These are phyloP conservation scores for Neoarius graeffei DNA, from an alignment of 2,113 vertebrate species.

Conservation along the genomic window DNA sequence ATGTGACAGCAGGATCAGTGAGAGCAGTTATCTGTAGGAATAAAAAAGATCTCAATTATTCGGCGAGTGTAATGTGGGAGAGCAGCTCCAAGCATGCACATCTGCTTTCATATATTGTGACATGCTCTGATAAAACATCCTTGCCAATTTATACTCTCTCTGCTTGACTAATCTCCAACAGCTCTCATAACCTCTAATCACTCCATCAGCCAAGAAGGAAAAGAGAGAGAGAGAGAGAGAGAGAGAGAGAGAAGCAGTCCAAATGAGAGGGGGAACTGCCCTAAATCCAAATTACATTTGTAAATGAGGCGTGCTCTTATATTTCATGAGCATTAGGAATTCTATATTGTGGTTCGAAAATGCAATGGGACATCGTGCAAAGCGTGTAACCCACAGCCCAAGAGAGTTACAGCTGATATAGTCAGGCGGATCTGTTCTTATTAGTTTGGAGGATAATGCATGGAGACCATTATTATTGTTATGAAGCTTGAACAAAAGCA, in stretches of 20 bases:
- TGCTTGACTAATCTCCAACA: slow-evolving; percentile 86
- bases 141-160: slow-evolving; percentile 90
- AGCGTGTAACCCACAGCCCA: slow-evolving; percentile 12
- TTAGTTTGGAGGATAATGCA: slow-evolving; percentile 28
- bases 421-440: slow-evolving; percentile 20
- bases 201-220: slow-evolving; percentile 78
- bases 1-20: slow-evolving; percentile 89
- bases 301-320: slow-evolving; percentile 86
- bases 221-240: slow-evolving; percentile 48
- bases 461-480: slow-evolving; percentile 24
- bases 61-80: slow-evolving; percentile 86
- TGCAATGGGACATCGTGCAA: slow-evolving; percentile 35
- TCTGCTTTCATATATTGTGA: slow-evolving; percentile 84
- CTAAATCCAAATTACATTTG: slow-evolving; percentile 90
- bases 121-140: slow-evolving; percentile 93
- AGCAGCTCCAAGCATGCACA: slow-evolving; percentile 82
- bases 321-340: slow-evolving; percentile 72
- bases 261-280: slow-evolving; percentile 85
- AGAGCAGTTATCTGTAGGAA: slow-evolving; percentile 84
- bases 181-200: slow-evolving; percentile 89
- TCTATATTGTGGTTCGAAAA: slow-evolving; percentile 65
- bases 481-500: slow-evolving; percentile 12
- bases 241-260: slow-evolving; percentile 72
- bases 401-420: slow-evolving; percentile 32
- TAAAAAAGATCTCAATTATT: slow-evolving; percentile 88